phyloP scores from a whole-genome alignment of 37 sponge, comb jelly and placozoan genomes.

The Petrosia ficiformis region DNA sequence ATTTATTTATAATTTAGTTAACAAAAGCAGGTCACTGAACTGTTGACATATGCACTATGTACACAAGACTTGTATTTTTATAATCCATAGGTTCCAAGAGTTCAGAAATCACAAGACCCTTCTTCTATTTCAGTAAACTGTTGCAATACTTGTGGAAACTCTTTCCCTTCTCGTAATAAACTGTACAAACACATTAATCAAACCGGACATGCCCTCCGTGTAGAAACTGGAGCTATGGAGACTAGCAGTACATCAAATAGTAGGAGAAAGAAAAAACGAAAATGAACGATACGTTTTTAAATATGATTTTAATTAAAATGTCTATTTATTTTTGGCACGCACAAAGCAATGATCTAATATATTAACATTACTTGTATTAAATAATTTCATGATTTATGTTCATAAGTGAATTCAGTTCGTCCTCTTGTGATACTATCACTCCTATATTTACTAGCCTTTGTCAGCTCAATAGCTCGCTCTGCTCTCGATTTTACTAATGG shows the following conservation, averaged over 20 bases:
- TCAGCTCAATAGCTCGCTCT: slow-evolving; percentile 45
- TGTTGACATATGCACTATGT: too few species aligned
- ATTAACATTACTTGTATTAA: not conserved
- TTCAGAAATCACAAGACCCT: too few species aligned
- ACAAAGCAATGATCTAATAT: not conserved
- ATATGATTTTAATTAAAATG: too few species aligned
- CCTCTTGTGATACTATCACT: slow-evolving; percentile 76
- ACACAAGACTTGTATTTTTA: too few species aligned
- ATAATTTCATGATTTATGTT: not conserved
- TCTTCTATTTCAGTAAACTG: too few species aligned
- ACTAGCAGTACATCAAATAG: not conserved
- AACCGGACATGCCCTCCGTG: slow-evolving; percentile 83
- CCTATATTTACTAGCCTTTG: slow-evolving; percentile 31
- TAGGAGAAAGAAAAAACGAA: not conserved
- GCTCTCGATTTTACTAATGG: slow-evolving; percentile 7
- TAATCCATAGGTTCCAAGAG: too few species aligned
- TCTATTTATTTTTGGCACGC: too few species aligned
- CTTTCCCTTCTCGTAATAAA: slow-evolving; percentile 85
- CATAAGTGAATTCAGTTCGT: slow-evolving; percentile 28
- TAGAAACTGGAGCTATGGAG: not conserved
- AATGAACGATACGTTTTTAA: too few species aligned
- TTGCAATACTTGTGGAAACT: too few species aligned
- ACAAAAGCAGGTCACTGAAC: too few species aligned
- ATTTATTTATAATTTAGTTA: too few species aligned
- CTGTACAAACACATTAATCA: slow-evolving; percentile 89